A percentile compares a stretch with the other conserved stretches of the same genome.
Evolutionary conservation across 2,797 vertebrate species (phyloP).

Genomic region (Acanthurus leucopareius): DNA sequence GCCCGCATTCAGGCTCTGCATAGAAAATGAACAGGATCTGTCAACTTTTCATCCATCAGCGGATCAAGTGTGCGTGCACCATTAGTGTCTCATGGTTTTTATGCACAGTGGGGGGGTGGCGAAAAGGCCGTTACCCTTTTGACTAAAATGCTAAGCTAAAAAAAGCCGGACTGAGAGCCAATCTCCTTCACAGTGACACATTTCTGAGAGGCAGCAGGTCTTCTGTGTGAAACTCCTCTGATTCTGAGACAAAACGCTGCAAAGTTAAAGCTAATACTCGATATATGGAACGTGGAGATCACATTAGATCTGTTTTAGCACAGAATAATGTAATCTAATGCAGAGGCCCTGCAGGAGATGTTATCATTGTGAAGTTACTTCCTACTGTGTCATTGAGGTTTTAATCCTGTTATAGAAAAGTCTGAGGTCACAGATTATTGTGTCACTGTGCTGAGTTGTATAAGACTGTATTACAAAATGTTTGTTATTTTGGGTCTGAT

Average conservation of each 20-base stretch:
- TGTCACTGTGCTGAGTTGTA: not conserved
- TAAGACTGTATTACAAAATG: not conserved
- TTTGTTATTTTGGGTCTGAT: constrained; percentile 1
- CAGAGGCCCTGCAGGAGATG: not conserved
- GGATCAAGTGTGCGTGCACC: too few species aligned
- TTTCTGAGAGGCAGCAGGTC: not conserved
- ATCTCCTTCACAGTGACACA: not conserved
- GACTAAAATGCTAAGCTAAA: constrained; percentile 1
- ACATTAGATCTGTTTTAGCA: not conserved
- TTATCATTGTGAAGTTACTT: not conserved
- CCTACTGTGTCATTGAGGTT: not conserved
- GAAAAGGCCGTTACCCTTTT: constrained; percentile 10
- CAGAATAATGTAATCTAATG: not conserved
- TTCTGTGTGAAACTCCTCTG: not conserved
- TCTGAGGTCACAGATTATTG: not conserved
- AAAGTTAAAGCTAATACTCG: not conserved
- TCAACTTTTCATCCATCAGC: too few species aligned
- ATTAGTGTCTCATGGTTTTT: not conserved
- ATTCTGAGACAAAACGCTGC: not conserved
- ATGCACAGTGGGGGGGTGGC: not conserved
- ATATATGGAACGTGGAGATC: not conserved
- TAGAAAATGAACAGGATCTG: too few species aligned
- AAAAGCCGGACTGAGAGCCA: not conserved
- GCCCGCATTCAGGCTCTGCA: too few species aligned
- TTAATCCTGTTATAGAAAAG: not conserved